Evolutionary conservation across 1,140 invertebrate genomes (phyloP), one percentile per base, ranked within the genome.

Genomic region (Brachionus rotundiformis): DNA sequence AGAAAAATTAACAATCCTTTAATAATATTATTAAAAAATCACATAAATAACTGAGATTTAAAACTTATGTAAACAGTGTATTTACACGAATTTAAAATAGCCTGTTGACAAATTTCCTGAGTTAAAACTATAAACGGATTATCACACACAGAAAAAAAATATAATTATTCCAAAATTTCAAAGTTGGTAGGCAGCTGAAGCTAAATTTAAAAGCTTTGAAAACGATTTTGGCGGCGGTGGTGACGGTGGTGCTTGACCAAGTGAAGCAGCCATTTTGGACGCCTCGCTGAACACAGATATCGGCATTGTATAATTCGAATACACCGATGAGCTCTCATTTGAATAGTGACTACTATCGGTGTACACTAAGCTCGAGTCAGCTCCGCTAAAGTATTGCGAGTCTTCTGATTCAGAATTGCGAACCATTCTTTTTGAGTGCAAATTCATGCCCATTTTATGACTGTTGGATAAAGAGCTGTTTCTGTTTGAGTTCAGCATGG

Each of bases 1-100:
- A 75, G 89, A 84, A 83, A 83, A n/a, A 79, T 25, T 19, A 54
- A 54, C 19, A 54, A 54, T 54, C 2, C 16, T 16, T 54, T 1
- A 54, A 54, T n/a, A n/a, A n/a, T n/a, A n/a, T n/a, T n/a, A n/a
- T 54, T 54, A 54, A 54, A 54, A 54, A 54, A 54, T 54, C 47
- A 54, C 47, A 54, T 23, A 54, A 54, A 54, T 1, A 54, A 54
- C 19, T 54, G 47, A 54, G 47, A 54, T 54, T 54, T 54, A 54
- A 8, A 54, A 25, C 47, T 54, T 49, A 49, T 19, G 47, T 19
- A 54, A 54, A 54, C 19, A 54, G 4, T 54, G 4, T 54, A 54
- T 54, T 54, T 54, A 54, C 47, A 54, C 47, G 19, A 54, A 54
- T 54, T 23, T 4, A 54, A 54, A 54, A 19, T 1, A 54, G 47